Evolutionary conservation across 2,113 vertebrate genomes (phyloP), one percentile per base, ranked within the genome.

Genomic region (Alethe castanea): DNA sequence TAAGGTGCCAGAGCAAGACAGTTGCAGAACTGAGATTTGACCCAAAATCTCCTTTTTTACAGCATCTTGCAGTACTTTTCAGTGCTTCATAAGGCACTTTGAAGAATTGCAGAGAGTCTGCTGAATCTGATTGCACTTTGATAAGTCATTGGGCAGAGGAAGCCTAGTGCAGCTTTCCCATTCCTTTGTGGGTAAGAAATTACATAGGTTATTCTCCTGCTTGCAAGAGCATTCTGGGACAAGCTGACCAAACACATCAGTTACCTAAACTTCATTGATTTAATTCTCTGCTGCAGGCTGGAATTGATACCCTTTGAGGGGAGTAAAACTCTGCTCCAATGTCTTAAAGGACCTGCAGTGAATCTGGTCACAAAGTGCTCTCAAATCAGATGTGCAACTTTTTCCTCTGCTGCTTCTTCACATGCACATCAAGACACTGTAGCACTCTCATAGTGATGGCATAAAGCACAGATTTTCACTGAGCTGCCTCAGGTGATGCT

Each of bases 401-500:
- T 66, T 79, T 69, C n/a, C 23, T 56, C 36, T 80, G 9, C 29
- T 69, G n/a, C 40, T 83, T 65, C 54, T 74, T 83, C 80, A 47
- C 12, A 36, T 2, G 5, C 13, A 9, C 56, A 31, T 35, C 50
- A 52, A 67, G 70, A 69, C 88, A 65, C 14, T 36, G 28, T 11
- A 72, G 23, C n/a, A 54, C 65, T 69, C 13, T 9, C 14, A 44
- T 1, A 8, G 56, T 53, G 44, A 59, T 36, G n/a, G 36, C n/a
- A 76, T 42, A 71, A 87, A 28, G 36, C 19, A 60, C 17, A 72
- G 66, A 60, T 45, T 76, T 85, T 60, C 40, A 61, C 33, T 61
- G 59, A 45, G 62, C n/a, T 56, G 48, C 2, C 0, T 38, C 60
- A 53, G 44, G 22, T 0, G 0, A 73, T 35, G 36, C 23, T 88